Evolutionary conservation across 2,797 vertebrate species (phyloP), one percentile per base, ranked within the genome.

Genomic region (Pangasius macronema): DNA sequence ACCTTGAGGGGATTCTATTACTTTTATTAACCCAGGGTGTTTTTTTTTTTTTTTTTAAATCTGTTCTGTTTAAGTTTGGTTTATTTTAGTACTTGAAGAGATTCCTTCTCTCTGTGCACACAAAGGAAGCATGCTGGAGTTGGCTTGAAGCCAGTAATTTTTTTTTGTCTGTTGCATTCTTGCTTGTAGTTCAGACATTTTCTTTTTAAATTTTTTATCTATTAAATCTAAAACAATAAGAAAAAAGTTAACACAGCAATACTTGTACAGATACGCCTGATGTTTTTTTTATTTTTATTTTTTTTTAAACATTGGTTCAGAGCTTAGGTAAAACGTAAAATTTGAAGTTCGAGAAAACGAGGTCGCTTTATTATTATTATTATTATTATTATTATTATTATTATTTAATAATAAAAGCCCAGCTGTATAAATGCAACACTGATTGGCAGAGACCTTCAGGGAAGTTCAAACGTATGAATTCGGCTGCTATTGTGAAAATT

Each of bases 391-490:
- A 36, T 36, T 36, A 36, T 36, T 36, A 36, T 36, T 36, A 36
- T 36, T 36, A 36, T 36, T 36, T 39, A 39, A 39, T 39, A 39
- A 39, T 39, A 39, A 79, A 61, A 63, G 24, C 14, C 36, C 57
- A 82, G 79, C 57, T 61, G 57, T 82, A 46, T 18, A 63, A 82
- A 82, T 0, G 1, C 22, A 18, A 18, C 36, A 18, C 57, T 18
- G 22, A 39, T 13, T 10, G 57, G 63, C 6, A 2, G 51, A 22
- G 16, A 55, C 24, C 22, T 82, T 63, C 1, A 61, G 13, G 55
- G 79, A 61, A 27, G 33, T 59, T 80, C 33, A 80, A 33, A 81
- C 79, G 42, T 81, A 36, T 81, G 79, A 27, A n/a, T 81, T 46
- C n/a, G 33, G 5, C 22, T 61, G 57, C 79, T 81, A 81, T 57